Evolutionary conservation across 2,888 invertebrate genomes (phyloP).

Genomic region (Eupithecia subfuscata): DNA sequence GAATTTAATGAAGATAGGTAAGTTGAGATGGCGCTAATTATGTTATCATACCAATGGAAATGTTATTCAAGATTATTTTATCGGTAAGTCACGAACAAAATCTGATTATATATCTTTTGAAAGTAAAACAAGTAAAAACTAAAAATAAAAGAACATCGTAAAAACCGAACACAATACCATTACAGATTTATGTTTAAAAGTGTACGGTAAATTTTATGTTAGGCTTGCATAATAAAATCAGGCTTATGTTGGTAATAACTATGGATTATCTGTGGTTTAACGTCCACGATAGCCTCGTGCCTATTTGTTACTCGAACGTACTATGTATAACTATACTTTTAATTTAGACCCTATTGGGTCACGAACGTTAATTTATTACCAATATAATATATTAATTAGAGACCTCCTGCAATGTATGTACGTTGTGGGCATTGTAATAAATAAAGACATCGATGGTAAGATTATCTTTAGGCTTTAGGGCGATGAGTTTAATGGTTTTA

Average conservation of each 20-base stretch:
- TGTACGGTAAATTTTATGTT: constrained; percentile 36
- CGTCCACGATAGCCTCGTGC: constrained; percentile 39
- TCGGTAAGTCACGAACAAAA: constrained; percentile 2
- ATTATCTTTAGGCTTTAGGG: not conserved
- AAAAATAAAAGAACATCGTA: constrained; percentile 14
- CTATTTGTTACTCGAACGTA: constrained; percentile 28
- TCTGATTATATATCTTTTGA: constrained; percentile 8
- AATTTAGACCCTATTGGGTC: constrained; percentile 25
- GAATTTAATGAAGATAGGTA: not conserved
- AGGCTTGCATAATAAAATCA: constrained; percentile 36
- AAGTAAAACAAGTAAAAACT: not conserved
- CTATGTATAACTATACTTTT: constrained; percentile 33
- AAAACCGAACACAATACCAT: constrained; percentile 22
- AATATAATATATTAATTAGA: constrained; percentile 25
- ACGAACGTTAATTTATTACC: constrained; percentile 32
- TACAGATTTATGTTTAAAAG: constrained; percentile 35
- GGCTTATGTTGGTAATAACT: constrained; percentile 18
- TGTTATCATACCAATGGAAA: not conserved
- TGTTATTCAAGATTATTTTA: not conserved
- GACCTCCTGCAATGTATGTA: constrained; percentile 23
- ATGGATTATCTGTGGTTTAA: constrained; percentile 25
- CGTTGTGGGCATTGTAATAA: constrained; percentile 16
- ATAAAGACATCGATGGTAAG: not conserved
- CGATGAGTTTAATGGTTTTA: not conserved
- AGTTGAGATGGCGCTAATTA: not conserved